phyloP scores from a whole-genome alignment of 2,888 invertebrate species.

The Incurvaria masculella region DNA sequence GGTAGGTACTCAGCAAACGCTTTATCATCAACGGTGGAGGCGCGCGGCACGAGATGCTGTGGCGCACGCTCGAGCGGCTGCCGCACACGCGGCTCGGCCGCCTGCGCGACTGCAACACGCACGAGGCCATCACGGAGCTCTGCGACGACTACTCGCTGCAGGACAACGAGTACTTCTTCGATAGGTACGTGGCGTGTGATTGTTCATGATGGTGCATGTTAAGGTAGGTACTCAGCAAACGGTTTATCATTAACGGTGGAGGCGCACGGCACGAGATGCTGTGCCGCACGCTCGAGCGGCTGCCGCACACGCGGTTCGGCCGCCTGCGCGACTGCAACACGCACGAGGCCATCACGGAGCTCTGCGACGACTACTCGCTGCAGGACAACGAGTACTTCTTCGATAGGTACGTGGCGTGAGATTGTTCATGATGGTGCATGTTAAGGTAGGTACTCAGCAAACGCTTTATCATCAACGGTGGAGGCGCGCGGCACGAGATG shows the following conservation, averaged over 20 bases:
- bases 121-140: slow-evolving; percentile 91
- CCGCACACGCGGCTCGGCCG: slow-evolving; percentile 96
- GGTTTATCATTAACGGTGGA: too few species aligned
- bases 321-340: slow-evolving; percentile 81
- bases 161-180: slow-evolving; percentile 99
- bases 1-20: slow-evolving; percentile 83
- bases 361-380: slow-evolving; percentile 89
- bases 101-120: slow-evolving; percentile 90
- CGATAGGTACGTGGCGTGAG: slow-evolving; percentile 57
- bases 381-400: slow-evolving; percentile 92
- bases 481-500: too few species aligned
- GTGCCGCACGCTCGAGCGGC: slow-evolving; percentile 78
- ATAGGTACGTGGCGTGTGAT: too few species aligned
- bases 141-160: slow-evolving; percentile 97
- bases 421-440: too few species aligned
- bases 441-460: too few species aligned
- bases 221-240: too few species aligned
- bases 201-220: too few species aligned
- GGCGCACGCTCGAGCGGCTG: slow-evolving; percentile 81
- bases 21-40: slow-evolving; percentile 96
- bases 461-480: too few species aligned
- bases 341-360: slow-evolving; percentile 80
- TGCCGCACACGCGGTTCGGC: slow-evolving; percentile 86
- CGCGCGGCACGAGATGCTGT: slow-evolving; percentile 80
- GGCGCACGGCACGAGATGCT: too few species aligned